Evolutionary conservation across 2,888 invertebrate species (phyloP).

Genomic region (Euzetes globulus): DNA sequence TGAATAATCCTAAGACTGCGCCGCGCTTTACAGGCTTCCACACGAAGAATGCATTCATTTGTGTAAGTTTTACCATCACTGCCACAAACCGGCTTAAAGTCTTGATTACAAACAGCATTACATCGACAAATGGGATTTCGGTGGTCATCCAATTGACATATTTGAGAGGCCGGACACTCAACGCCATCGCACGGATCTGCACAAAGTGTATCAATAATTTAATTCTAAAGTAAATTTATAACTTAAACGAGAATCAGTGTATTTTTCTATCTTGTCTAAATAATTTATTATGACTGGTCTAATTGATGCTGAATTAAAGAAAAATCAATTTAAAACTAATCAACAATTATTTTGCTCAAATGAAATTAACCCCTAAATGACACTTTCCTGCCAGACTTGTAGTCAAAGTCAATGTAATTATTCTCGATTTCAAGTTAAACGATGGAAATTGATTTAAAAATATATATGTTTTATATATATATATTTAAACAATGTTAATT

Average conservation of each 20-base stretch:
- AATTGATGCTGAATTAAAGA: too few species aligned
- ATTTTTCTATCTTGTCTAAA: too few species aligned
- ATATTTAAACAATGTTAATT: too few species aligned
- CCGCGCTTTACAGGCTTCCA: slow-evolving; percentile 67
- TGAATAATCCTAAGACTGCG: slow-evolving; percentile 69
- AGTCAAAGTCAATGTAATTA: too few species aligned
- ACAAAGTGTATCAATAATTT: not conserved
- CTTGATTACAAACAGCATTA: slow-evolving; percentile 55
- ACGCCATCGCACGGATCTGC: slow-evolving; percentile 76
- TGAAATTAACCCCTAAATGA: slow-evolving; percentile 35
- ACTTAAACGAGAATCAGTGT: too few species aligned
- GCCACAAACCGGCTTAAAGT: slow-evolving; percentile 58
- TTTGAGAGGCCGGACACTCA: slow-evolving; percentile 66
- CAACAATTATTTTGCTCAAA: not conserved
- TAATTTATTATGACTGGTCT: too few species aligned
- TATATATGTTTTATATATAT: too few species aligned
- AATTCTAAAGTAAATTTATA: too few species aligned
- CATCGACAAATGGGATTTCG: slow-evolving; percentile 72
- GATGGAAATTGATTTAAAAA: too few species aligned
- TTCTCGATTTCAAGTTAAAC: too few species aligned
- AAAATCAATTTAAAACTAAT: too few species aligned
- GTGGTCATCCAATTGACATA: slow-evolving; percentile 71
- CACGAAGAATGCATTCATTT: slow-evolving; percentile 69
- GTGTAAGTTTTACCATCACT: slow-evolving; percentile 58
- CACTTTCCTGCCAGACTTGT: slow-evolving; percentile 7